These are phyloP conservation scores for Nasonia longicornis DNA, from an alignment of 1,140 invertebrate genomes.

Conservation along the genomic window DNA sequence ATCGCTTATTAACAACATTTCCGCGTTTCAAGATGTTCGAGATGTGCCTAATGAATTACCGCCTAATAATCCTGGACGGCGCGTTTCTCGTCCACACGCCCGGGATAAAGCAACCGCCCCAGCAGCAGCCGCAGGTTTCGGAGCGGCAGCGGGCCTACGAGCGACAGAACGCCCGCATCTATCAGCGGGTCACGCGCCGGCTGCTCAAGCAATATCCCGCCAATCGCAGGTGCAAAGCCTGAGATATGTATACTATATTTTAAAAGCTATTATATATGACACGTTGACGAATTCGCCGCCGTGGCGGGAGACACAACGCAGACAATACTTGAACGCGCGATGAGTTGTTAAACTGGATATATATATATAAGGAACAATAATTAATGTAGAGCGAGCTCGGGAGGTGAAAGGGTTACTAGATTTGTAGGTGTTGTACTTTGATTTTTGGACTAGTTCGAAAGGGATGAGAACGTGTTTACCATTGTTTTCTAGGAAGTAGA, in stretches of 20 bases:
- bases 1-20: constrained; percentile 10
- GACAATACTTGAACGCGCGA: constrained; percentile 24
- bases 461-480: neutral
- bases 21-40: constrained; percentile 77
- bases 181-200: constrained; percentile 73
- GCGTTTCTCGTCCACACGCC: constrained; percentile 85
- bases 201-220: constrained; percentile 72
- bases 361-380: neutral
- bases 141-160: constrained; percentile 69
- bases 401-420: no score
- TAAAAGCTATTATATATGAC: neutral
- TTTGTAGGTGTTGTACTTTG: neutral
- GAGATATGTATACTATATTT: neutral
- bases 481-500: no score
- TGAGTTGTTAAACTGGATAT: neutral
- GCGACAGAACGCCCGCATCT: constrained; percentile 73
- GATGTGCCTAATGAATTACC: constrained; percentile 82
- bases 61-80: constrained; percentile 81
- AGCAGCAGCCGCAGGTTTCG: constrained; percentile 33
- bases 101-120: constrained; percentile 72
- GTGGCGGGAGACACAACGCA: neutral
- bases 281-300: neutral
- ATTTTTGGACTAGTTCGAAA: neutral
- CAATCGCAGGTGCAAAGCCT: constrained; percentile 71
- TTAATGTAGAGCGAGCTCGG: neutral